phyloP scores from a whole-genome alignment of 2,888 invertebrate species.

The Parochlus steinenii region DNA sequence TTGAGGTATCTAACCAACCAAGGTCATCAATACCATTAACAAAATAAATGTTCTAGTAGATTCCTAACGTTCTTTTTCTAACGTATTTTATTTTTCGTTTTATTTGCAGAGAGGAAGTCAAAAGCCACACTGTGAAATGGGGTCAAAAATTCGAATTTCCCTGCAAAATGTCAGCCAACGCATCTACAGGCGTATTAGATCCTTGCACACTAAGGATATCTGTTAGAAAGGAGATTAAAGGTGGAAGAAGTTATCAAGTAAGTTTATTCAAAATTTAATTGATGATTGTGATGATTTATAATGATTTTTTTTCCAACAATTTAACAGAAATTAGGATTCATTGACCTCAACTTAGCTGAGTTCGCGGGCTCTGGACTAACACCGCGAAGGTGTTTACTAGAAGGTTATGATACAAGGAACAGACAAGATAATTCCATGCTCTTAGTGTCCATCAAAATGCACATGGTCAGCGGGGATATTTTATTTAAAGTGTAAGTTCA shows the following conservation, averaged over 20 bases:
- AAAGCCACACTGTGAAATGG: slow-evolving; percentile 89
- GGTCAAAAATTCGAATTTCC: slow-evolving; percentile 78
- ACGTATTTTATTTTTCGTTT: slow-evolving; percentile 13
- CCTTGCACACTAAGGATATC: slow-evolving; percentile 86
- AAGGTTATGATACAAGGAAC: slow-evolving; percentile 85
- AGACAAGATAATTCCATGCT: slow-evolving; percentile 95
- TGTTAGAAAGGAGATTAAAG: slow-evolving; percentile 77
- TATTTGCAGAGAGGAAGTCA: slow-evolving; percentile 69
- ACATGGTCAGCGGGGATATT: slow-evolving; percentile 89
- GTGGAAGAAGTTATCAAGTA: slow-evolving; percentile 33
- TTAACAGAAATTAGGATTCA: slow-evolving; percentile 92
- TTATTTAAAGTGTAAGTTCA: slow-evolving; percentile 88
- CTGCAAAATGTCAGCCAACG: slow-evolving; percentile 95
- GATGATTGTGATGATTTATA: neutral
- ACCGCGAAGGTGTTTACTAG: slow-evolving; percentile 74
- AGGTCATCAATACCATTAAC: no score
- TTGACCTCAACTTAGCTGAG: slow-evolving; percentile 92
- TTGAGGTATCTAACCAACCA: no score
- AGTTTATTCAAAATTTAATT: slow-evolving; percentile 1
- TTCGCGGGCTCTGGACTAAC: slow-evolving; percentile 86
- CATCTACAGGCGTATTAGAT: slow-evolving; percentile 86
- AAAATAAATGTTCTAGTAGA: no score
- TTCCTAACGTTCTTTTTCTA: no score
- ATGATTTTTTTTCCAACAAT: neutral
- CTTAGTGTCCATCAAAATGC: slow-evolving; percentile 78